Conservation (phyloP, 2,888 invertebrate species). For the Pteria penguin region DNA sequence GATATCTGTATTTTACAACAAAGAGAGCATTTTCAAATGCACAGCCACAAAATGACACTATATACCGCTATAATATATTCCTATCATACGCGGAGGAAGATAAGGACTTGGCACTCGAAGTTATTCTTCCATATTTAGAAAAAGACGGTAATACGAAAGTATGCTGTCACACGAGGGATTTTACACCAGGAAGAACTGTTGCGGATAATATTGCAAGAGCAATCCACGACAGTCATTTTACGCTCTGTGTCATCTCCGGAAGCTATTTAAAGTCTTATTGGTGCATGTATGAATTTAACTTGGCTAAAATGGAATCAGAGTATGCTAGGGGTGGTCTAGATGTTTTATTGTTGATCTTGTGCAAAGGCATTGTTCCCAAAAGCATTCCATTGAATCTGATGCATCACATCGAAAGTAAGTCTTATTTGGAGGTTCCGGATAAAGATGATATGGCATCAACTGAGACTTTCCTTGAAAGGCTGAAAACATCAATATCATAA, state of each 20-base stretch:
- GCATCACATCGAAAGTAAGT: background rate
- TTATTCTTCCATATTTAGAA: no score
- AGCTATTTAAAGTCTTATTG: background rate
- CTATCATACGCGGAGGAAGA: no score
- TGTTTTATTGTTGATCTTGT: background rate
- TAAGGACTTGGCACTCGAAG: no score
- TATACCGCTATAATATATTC: no score
- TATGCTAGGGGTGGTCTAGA: background rate
- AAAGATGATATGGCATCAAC: background rate
- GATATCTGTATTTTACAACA: background rate
- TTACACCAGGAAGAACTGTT: background rate
- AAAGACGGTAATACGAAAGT: no score
- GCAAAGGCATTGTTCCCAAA: background rate
- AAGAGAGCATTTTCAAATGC: no score
- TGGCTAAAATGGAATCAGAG: conserved; percentile 2
- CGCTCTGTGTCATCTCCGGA: background rate
- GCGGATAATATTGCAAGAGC: background rate
- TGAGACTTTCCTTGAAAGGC: no score
- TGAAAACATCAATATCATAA: no score
- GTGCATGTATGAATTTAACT: conserved; percentile 3
- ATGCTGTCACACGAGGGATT: background rate
- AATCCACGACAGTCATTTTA: background rate
- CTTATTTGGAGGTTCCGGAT: background rate
- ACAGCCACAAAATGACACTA: no score
- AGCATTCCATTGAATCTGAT: background rate